phyloP scores from a whole-genome alignment of 2,888 invertebrate genomes.

The Acrobasis consociella region DNA sequence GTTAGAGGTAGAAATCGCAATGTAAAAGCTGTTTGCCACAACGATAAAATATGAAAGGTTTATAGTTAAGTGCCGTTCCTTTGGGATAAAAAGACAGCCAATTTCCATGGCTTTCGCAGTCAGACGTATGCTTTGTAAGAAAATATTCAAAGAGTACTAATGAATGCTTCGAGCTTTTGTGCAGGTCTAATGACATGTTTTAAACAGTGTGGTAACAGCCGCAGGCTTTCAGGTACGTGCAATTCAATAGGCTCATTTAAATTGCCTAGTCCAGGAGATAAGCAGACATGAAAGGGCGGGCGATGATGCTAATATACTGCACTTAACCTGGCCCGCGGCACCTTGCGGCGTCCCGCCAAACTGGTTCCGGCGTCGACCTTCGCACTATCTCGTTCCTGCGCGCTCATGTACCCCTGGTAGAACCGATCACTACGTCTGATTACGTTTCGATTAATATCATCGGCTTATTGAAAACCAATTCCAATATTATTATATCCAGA shows the following conservation, averaged over 20 bases:
- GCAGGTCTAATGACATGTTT: constrained; percentile 27
- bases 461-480: constrained; percentile 36
- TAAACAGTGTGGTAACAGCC: constrained; percentile 20
- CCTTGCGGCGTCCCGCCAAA: constrained; percentile 76
- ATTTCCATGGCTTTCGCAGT: constrained; percentile 16
- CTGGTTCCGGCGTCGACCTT: constrained; percentile 76
- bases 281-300: constrained; percentile 76
- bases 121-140: constrained; percentile 10
- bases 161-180: constrained; percentile 21
- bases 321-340: constrained; percentile 76
- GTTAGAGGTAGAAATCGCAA: constrained; percentile 8
- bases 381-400: constrained; percentile 61
- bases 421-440: constrained; percentile 64
- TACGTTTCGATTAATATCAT: constrained; percentile 59
- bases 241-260: constrained; percentile 75
- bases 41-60: constrained; percentile 18
- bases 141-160: constrained; percentile 24
- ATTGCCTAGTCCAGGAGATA: constrained; percentile 70
- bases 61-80: constrained; percentile 15
- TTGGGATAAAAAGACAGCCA: constrained; percentile 10
- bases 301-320: constrained; percentile 77
- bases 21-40: constrained; percentile 17
- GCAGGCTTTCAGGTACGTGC: constrained; percentile 35
- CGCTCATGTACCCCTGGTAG: constrained; percentile 69
- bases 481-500: background rate